Conservation (phyloP, 2,113 vertebrate species). For the Lepisosteus oculatus region DNA sequence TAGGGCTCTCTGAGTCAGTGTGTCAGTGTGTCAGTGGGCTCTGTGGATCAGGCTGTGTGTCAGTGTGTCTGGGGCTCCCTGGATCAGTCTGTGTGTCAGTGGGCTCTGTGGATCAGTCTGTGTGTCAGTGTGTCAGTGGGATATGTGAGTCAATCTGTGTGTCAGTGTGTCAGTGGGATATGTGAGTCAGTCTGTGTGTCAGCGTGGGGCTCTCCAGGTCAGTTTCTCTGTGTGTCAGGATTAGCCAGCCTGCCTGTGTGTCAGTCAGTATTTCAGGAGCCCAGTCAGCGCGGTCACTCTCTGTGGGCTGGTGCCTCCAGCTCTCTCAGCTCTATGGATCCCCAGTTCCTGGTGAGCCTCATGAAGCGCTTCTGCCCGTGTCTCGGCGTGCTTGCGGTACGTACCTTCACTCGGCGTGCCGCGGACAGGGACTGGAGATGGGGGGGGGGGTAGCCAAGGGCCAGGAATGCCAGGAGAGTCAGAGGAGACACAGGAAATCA, state of each 20-base stretch:
- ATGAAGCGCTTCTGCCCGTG: slow-evolving; percentile 83
- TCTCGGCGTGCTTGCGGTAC: slow-evolving; percentile 73
- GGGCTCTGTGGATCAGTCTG: not conserved
- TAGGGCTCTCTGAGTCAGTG: not conserved
- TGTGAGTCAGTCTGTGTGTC: not conserved
- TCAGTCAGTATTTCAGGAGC: not conserved
- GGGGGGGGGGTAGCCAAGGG: no score
- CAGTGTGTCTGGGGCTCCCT: not conserved
- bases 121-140: slow-evolving; percentile 10
- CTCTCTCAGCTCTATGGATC: slow-evolving; percentile 60
- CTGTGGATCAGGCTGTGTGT: slow-evolving; percentile 1
- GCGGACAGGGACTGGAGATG: not conserved
- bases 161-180: not conserved
- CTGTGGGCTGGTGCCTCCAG: slow-evolving; percentile 4
- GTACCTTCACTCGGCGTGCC: slow-evolving; percentile 40
- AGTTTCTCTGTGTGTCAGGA: slow-evolving; percentile 9
- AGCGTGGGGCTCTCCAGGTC: not conserved
- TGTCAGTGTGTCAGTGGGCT: slow-evolving; percentile 5
- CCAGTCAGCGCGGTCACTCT: not conserved
- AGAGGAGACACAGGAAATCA: not conserved
- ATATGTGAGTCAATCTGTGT: not conserved
- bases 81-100: not conserved
- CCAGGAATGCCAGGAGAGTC: not conserved
- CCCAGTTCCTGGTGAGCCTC: slow-evolving; percentile 60
- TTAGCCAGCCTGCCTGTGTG: not conserved